A percentile compares a stretch with the other conserved stretches of the same genome.
Conservation (phyloP, 2,113 vertebrate species). For the Rana temporaria region DNA sequence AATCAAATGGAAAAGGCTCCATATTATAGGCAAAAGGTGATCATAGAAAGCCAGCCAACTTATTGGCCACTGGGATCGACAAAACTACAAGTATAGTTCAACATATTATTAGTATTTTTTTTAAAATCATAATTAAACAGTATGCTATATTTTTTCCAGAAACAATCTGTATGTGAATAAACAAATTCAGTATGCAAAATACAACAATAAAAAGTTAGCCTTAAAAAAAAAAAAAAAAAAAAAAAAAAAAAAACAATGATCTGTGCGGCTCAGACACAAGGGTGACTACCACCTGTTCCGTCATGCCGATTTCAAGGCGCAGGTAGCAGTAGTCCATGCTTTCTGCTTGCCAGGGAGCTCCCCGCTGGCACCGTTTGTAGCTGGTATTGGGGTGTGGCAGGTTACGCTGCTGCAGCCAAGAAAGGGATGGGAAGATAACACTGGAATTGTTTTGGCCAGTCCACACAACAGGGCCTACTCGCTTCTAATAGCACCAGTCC, state of each 20-base stretch:
- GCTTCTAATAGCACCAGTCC: slow-evolving; percentile 80
- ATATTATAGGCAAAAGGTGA: too few species aligned
- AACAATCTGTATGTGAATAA: too few species aligned
- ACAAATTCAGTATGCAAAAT: too few species aligned
- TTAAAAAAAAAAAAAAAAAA: too few species aligned
- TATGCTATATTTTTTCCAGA: not conserved
- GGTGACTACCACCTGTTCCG: slow-evolving; percentile 83
- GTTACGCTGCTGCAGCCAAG: slow-evolving; percentile 53
- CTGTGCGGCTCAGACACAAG: slow-evolving; percentile 82
- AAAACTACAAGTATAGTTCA: too few species aligned
- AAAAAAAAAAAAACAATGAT: too few species aligned
- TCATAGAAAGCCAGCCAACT: too few species aligned
- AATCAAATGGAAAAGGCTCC: too few species aligned
- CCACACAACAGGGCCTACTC: slow-evolving; percentile 84
- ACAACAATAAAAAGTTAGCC: too few species aligned
- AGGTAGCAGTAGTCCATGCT: slow-evolving; percentile 79
- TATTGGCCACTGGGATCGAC: too few species aligned
- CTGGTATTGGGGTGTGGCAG: not conserved
- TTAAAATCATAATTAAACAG: not conserved
- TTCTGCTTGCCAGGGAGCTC: slow-evolving; percentile 50
- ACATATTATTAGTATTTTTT: too few species aligned
- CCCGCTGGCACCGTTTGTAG: not conserved
- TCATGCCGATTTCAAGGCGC: slow-evolving; percentile 66
- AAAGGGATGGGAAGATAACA: slow-evolving; percentile 62
- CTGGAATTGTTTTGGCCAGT: slow-evolving; percentile 73